Percentiles rank a stretch among this genome's conserved stretches.
phyloP scores from a whole-genome alignment of 2,797 vertebrate genomes.

The Rhinatrema bivittatum region DNA sequence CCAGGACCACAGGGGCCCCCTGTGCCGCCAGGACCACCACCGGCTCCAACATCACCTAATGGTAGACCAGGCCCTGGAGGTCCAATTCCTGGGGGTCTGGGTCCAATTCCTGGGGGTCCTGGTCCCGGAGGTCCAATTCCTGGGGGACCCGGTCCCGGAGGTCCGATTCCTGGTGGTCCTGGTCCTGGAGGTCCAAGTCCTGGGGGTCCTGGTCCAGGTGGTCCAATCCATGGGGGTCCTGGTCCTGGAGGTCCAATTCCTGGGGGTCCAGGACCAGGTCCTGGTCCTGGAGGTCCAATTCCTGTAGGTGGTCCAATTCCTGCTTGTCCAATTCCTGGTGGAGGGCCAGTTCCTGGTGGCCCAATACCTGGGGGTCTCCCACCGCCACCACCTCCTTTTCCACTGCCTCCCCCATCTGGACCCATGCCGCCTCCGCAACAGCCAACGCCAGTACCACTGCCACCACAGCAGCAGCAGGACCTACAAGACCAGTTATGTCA shows the following conservation, averaged over 20 bases:
- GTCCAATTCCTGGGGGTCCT: background rate
- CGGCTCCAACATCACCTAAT: slow-evolving; percentile 16
- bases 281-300: slow-evolving; percentile 22
- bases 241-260: background rate
- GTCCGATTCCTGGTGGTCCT: slow-evolving; percentile 2
- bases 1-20: slow-evolving; percentile 31
- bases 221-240: background rate
- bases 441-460: slow-evolving; percentile 40
- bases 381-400: slow-evolving; percentile 44
- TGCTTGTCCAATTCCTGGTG: slow-evolving; percentile 37
- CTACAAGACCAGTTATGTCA: slow-evolving; percentile 47
- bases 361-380: slow-evolving; percentile 4
- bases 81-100: background rate
- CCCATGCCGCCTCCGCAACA: slow-evolving; percentile 45
- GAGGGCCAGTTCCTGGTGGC: slow-evolving; percentile 1
- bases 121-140: background rate
- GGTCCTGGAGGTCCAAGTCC: background rate
- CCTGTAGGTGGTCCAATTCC: background rate
- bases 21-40: slow-evolving; percentile 19
- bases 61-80: slow-evolving; percentile 51
- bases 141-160: background rate
- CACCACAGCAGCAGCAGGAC: slow-evolving; percentile 47
- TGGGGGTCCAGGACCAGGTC: slow-evolving; percentile 29
- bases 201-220: background rate
- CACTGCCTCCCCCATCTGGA: slow-evolving; percentile 59